A percentile compares a stretch with the other conserved stretches of the same genome.
Conservation (phyloP, 2,797 vertebrate genomes). For the Sebastes goodei region DNA sequence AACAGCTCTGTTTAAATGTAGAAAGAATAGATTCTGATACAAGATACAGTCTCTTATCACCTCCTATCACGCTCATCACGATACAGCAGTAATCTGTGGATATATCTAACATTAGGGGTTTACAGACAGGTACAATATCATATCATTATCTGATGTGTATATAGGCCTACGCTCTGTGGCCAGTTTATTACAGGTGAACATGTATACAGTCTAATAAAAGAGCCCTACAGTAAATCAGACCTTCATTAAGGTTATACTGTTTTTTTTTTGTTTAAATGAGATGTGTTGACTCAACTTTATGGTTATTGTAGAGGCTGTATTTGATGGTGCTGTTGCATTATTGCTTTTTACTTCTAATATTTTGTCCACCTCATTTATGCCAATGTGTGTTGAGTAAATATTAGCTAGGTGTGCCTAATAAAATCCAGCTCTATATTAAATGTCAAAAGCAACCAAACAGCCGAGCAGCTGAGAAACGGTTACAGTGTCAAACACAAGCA, state of each 20-base stretch:
- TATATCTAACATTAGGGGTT: neutral
- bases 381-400: neutral
- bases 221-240: neutral
- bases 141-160: neutral
- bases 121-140: neutral
- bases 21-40: neutral
- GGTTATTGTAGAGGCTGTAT: neutral
- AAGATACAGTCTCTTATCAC: neutral
- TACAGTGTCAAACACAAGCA: neutral
- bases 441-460: neutral
- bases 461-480: neutral
- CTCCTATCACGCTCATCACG: fast-evolving
- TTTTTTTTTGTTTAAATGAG: neutral
- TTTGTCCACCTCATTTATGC: neutral
- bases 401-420: neutral
- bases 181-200: neutral
- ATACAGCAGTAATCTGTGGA: neutral
- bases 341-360: neutral
- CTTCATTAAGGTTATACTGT: neutral
- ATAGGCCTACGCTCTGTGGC: neutral
- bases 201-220: neutral
- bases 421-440: neutral
- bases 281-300: neutral
- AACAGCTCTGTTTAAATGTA: neutral
- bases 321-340: neutral